Conservation (phyloP, 2,113 vertebrate species). For the Hylia prasina region DNA sequence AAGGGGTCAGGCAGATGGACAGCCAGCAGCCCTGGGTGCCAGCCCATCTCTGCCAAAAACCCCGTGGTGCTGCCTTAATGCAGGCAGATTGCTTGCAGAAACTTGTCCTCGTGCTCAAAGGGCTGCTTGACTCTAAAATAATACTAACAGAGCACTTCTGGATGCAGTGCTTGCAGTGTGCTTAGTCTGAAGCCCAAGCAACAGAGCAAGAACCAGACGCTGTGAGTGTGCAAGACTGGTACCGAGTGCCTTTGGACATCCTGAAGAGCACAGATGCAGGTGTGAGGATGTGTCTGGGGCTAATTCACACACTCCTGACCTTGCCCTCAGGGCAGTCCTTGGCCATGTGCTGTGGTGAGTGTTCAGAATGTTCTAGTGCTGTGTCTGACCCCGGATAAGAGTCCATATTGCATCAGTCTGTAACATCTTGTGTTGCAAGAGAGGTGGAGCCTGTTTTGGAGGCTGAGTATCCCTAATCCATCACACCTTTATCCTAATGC, state of each 20-base stretch:
- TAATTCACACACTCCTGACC: background rate
- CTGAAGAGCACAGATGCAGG: background rate
- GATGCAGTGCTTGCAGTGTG: background rate
- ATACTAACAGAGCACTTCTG: background rate
- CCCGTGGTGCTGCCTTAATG: background rate
- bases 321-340: background rate
- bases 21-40: background rate
- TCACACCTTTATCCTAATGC: background rate
- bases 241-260: background rate
- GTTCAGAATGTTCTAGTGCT: background rate
- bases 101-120: background rate
- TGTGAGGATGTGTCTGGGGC: background rate
- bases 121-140: background rate
- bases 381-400: rapidly evolving
- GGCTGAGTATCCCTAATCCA: background rate
- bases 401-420: background rate
- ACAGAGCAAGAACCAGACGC: background rate
- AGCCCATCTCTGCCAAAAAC: background rate
- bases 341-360: background rate
- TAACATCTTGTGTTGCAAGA: background rate
- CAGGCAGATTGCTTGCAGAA: background rate
- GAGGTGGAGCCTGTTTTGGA: background rate
- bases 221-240: background rate
- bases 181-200: background rate
- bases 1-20: background rate